Evolutionary conservation across 2,888 invertebrate genomes (phyloP).

Genomic region (Eudemis profundana): DNA sequence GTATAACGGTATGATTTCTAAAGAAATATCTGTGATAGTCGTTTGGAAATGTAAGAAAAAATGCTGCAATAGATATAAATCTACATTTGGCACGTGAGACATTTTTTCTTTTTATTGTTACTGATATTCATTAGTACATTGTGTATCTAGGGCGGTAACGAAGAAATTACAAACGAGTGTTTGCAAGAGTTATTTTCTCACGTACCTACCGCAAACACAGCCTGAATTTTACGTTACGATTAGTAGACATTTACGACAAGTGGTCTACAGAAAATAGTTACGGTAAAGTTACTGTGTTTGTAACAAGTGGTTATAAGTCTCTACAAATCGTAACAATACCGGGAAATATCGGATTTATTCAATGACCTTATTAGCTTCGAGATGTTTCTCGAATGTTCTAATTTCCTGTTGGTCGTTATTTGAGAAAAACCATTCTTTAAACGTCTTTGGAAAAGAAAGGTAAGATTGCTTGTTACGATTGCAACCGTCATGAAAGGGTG

Average conservation of each 20-base stretch:
- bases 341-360: conserved; percentile 6
- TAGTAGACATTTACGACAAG: no score
- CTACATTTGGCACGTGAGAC: not conserved
- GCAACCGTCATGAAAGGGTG: no score
- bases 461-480: not conserved
- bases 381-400: conserved; percentile 13
- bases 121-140: no score
- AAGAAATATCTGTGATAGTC: not conserved
- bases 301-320: not conserved
- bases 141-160: no score
- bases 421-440: not conserved
- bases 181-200: no score
- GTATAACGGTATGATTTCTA: conserved; percentile 4
- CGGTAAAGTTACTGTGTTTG: no score
- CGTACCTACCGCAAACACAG: no score
- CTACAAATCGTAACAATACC: not conserved
- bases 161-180: no score
- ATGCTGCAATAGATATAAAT: no score
- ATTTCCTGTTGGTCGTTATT: conserved; percentile 19
- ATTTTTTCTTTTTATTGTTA: not conserved
- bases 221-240: no score
- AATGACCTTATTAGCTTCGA: conserved; percentile 7
- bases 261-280: no score
- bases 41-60: not conserved
- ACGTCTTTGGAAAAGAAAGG: conserved; percentile 1